phyloP scores from a whole-genome alignment of 2,888 invertebrate genomes.

The Spisula subtruncata region DNA sequence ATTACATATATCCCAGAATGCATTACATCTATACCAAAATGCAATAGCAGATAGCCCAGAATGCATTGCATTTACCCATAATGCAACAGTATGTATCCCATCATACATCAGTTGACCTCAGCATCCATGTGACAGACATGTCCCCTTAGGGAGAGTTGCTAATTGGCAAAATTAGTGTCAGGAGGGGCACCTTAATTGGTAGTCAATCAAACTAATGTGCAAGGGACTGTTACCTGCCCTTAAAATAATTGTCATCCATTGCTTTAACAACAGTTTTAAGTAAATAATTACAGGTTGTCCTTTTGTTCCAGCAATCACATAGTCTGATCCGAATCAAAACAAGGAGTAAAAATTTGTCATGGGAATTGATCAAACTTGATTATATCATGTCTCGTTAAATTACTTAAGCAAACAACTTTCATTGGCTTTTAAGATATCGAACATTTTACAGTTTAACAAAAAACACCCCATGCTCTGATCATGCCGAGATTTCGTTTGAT shows the following conservation, averaged over 20 bases:
- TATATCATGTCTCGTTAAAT: slow-evolving; percentile 7
- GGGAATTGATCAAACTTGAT: slow-evolving; percentile 27
- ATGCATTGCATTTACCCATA: slow-evolving; percentile 21
- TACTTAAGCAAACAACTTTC: neutral
- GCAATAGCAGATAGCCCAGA: slow-evolving; percentile 30
- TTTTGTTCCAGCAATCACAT: neutral
- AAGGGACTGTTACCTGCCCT: slow-evolving; percentile 48
- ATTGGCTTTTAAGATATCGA: neutral
- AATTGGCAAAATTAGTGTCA: slow-evolving; percentile 64
- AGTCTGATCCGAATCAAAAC: neutral
- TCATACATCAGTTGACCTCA: slow-evolving; percentile 26
- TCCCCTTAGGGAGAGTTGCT: slow-evolving; percentile 55
- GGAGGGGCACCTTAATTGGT: slow-evolving; percentile 50
- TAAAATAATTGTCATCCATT: slow-evolving; percentile 52
- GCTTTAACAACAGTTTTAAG: slow-evolving; percentile 4
- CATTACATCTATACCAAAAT: too few species aligned
- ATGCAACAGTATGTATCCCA: slow-evolving; percentile 21
- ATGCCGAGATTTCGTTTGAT: slow-evolving; percentile 5
- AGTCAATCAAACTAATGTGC: slow-evolving; percentile 49
- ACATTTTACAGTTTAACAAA: neutral
- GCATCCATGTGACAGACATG: slow-evolving; percentile 34
- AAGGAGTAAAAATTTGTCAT: slow-evolving; percentile 15
- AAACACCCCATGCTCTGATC: neutral
- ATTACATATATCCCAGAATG: neutral
- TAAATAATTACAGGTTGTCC: neutral